Conservation (phyloP, 2,888 invertebrate species). For the Eilema depressum region DNA sequence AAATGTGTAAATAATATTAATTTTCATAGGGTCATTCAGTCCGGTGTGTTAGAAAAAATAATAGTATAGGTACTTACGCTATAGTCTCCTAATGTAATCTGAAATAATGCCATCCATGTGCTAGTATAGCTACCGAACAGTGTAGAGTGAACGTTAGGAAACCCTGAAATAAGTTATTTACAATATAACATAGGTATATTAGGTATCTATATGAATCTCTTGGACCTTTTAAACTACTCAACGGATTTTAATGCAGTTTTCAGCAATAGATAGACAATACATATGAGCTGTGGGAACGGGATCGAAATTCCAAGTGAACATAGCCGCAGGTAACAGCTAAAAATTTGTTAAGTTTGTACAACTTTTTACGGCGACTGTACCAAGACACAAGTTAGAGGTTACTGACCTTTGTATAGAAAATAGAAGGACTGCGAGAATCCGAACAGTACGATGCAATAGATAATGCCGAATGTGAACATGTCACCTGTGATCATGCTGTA, state of each 20-base stretch:
- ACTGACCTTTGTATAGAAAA: slow-evolving; percentile 94
- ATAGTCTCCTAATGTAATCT: slow-evolving; percentile 99
- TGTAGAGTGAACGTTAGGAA: slow-evolving; percentile 92
- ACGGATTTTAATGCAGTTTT: no score
- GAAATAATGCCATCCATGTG: slow-evolving; percentile 99
- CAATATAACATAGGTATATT: neutral
- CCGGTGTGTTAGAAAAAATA: no score
- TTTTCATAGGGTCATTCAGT: no score
- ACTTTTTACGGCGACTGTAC: neutral
- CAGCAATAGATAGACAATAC: no score
- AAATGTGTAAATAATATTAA: no score
- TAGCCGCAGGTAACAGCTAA: no score
- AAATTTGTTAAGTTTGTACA: neutral
- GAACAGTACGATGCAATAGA: slow-evolving; percentile 97
- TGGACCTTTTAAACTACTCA: no score
- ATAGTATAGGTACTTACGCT: slow-evolving; percentile 95
- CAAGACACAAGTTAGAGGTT: neutral
- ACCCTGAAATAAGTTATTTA: slow-evolving; percentile 79
- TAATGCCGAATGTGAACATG: slow-evolving; percentile 99
- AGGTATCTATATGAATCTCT: no score
- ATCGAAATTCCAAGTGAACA: no score
- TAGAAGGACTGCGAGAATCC: slow-evolving; percentile 98
- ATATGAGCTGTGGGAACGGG: no score
- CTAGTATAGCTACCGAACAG: slow-evolving; percentile 94
- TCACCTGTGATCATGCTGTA: slow-evolving; percentile 99